Evolutionary conservation across 2,113 vertebrate species (phyloP).

Genomic region (Myanophis thanlyinensis): DNA sequence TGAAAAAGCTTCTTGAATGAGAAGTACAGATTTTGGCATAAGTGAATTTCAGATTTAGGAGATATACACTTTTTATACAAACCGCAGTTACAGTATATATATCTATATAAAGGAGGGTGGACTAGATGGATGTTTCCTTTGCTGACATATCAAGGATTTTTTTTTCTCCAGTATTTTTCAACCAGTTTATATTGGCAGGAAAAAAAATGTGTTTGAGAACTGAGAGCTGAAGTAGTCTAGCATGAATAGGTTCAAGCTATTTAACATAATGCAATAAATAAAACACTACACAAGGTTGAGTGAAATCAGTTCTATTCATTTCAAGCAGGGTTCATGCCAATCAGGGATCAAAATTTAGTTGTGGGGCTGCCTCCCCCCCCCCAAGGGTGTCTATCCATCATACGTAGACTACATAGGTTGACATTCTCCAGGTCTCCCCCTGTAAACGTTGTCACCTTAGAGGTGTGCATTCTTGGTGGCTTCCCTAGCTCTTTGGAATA

Average conservation of each 20-base stretch:
- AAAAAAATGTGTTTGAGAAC: neutral
- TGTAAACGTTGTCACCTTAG: too few species aligned
- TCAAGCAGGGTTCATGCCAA: neutral
- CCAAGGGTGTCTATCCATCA: neutral
- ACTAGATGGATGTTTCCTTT: too few species aligned
- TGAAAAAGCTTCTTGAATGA: neutral
- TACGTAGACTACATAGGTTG: neutral
- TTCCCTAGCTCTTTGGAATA: too few species aligned
- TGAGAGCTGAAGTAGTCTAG: neutral
- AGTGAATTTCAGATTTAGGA: neutral
- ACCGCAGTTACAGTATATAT: neutral
- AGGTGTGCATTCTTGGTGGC: neutral
- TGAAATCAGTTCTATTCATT: neutral
- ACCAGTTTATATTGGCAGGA: neutral
- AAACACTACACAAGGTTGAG: neutral
- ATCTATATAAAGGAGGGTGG: too few species aligned
- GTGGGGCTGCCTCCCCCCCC: neutral
- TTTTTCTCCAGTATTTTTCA: neutral
- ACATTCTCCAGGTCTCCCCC: too few species aligned
- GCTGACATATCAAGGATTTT: neutral
- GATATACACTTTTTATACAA: neutral
- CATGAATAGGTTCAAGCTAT: neutral
- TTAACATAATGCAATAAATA: neutral
- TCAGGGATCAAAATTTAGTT: neutral
- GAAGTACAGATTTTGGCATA: neutral